Conservation (phyloP, 2,888 invertebrate genomes). For the Hypomecis atomaria region DNA sequence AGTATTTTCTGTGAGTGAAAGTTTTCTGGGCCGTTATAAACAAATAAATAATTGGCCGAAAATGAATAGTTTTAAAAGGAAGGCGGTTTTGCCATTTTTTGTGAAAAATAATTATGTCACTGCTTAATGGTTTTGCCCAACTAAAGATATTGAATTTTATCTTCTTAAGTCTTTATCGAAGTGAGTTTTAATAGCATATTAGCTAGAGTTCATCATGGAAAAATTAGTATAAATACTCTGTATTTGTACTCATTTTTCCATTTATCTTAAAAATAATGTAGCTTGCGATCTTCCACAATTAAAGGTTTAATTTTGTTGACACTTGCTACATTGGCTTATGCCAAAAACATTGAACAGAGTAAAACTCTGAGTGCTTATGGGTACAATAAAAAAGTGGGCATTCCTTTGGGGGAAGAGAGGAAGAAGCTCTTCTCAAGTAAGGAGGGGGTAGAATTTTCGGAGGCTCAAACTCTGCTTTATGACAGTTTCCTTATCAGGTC, state of each 20-base stretch:
- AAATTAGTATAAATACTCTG: constrained; percentile 5
- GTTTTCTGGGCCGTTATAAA: too few species aligned
- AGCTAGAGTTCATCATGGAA: background rate
- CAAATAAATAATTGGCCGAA: too few species aligned
- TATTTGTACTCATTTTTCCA: background rate
- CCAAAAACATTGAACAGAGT: constrained; percentile 20
- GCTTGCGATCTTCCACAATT: constrained; percentile 6
- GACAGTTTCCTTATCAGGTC: constrained; percentile 42
- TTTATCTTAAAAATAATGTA: background rate
- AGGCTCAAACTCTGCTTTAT: constrained; percentile 34
- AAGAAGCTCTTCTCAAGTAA: constrained; percentile 19
- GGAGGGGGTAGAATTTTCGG: constrained; percentile 42
- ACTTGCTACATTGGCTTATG: constrained; percentile 15
- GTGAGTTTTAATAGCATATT: constrained; percentile 2
- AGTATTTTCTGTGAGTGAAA: too few species aligned
- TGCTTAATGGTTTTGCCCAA: too few species aligned
- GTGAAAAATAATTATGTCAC: too few species aligned
- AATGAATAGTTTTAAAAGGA: too few species aligned
- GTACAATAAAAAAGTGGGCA: constrained; percentile 10
- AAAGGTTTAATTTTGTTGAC: constrained; percentile 18
- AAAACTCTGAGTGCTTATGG: constrained; percentile 14
- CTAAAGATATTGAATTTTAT: background rate
- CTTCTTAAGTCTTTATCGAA: background rate
- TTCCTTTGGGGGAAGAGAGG: constrained; percentile 25
- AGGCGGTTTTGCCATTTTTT: too few species aligned